These are phyloP conservation scores for Sminthurides bifidus DNA, from an alignment of 1,140 invertebrate genomes.

Conservation along the genomic window DNA sequence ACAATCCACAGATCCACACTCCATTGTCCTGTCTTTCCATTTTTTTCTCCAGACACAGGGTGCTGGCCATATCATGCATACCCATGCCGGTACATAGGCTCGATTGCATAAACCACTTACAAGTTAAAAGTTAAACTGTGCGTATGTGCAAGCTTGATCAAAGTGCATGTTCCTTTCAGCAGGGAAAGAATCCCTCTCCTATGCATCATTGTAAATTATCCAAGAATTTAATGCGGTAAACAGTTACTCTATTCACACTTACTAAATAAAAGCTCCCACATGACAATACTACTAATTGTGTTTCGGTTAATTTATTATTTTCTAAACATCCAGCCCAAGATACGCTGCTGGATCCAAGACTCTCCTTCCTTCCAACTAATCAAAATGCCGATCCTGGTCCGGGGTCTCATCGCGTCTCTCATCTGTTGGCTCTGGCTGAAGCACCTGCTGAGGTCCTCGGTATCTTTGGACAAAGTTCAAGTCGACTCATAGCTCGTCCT, in stretches of 20 bases:
- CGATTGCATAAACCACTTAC: neutral
- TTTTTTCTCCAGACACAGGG: neutral
- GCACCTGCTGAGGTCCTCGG: neutral
- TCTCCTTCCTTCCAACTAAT: too few species aligned
- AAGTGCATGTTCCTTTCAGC: neutral
- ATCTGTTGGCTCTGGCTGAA: neutral
- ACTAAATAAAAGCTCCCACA: neutral
- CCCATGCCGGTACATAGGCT: neutral
- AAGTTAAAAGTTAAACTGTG: neutral
- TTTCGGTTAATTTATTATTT: conserved; percentile 4
- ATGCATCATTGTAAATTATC: neutral
- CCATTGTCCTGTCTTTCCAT: too few species aligned
- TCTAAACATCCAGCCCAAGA: neutral
- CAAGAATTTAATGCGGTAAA: neutral
- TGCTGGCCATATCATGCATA: neutral
- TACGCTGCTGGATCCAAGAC: too few species aligned
- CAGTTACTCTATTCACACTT: neutral
- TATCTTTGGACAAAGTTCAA: neutral
- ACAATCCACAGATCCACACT: too few species aligned
- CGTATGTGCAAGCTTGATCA: too few species aligned
- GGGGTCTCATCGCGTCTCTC: too few species aligned
- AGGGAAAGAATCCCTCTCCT: neutral
- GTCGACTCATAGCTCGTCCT: neutral
- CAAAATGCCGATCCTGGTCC: too few species aligned
- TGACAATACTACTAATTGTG: neutral